A percentile compares a stretch with the other conserved stretches of the same genome.
These are phyloP conservation scores for Amphipoea oculea DNA, from an alignment of 2,888 invertebrate genomes.

Conservation along the genomic window DNA sequence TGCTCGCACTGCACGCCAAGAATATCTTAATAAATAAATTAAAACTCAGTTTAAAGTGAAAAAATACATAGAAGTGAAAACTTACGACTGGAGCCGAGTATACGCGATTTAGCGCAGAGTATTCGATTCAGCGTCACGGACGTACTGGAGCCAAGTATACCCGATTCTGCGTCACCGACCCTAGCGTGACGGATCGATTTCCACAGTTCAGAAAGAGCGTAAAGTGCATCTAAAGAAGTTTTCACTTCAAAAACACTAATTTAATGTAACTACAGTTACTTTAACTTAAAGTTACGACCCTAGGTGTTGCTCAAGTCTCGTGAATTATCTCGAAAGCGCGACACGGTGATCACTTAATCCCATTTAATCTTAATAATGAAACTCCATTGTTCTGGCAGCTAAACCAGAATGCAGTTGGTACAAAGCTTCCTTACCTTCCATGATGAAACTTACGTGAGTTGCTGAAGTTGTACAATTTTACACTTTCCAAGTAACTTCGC, in stretches of 20 bases:
- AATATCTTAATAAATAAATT: not conserved
- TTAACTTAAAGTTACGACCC: constrained; percentile 10
- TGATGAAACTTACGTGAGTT: constrained; percentile 58
- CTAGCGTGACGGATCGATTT: not conserved
- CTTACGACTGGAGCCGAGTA: not conserved
- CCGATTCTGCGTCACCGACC: not conserved
- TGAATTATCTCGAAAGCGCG: constrained; percentile 44
- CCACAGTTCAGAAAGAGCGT: not conserved
- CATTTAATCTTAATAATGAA: constrained; percentile 45
- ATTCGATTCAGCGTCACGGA: not conserved
- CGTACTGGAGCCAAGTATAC: not conserved
- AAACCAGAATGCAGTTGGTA: constrained; percentile 41
- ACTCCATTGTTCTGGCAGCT: constrained; percentile 40
- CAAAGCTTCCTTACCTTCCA: constrained; percentile 56
- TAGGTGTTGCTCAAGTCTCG: constrained; percentile 6
- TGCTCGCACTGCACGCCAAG: not conserved
- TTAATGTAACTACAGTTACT: constrained; percentile 8
- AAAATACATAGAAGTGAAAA: not conserved
- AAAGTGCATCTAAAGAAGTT: not conserved
- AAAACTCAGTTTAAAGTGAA: not conserved
- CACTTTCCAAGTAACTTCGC: constrained; percentile 57
- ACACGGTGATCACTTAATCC: constrained; percentile 32
- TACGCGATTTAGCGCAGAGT: too few species aligned
- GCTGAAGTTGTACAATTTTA: constrained; percentile 59
- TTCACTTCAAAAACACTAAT: not conserved